A percentile compares a stretch with the other conserved stretches of the same genome.
Evolutionary conservation across 1,140 invertebrate genomes (phyloP).

Genomic region (Dinothrombium tinctorium): DNA sequence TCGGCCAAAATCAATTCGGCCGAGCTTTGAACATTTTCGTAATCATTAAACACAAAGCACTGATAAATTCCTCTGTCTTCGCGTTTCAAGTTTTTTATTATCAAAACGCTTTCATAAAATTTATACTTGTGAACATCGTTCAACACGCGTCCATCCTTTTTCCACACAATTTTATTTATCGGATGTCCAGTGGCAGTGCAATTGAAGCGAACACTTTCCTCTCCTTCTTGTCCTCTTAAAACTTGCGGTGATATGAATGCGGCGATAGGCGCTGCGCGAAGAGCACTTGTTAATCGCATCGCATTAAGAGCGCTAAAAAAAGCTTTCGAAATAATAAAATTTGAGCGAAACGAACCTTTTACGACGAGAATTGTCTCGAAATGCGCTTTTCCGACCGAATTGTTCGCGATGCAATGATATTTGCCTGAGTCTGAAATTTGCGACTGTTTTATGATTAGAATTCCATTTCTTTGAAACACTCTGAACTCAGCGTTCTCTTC

Average conservation of each 20-base stretch:
- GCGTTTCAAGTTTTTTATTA: not conserved
- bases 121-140: no score
- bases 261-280: not conserved
- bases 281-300: no score
- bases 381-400: conserved; percentile 16
- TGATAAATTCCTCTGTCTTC: not conserved
- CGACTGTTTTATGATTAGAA: conserved; percentile 13
- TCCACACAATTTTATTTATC: not conserved
- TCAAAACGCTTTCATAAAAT: not conserved
- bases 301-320: no score
- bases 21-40: not conserved
- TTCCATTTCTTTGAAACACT: conserved; percentile 11
- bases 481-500: no score
- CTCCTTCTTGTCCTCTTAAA: not conserved
- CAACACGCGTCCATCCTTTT: not conserved
- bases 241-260: not conserved
- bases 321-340: no score
- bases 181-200: not conserved
- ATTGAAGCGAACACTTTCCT: not conserved
- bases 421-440: conserved; percentile 14
- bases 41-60: not conserved
- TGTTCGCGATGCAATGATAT: conserved; percentile 17
- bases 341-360: conserved; percentile 17
- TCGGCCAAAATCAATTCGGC: not conserved
- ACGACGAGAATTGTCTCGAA: conserved; percentile 16